These are phyloP conservation scores for Cliona cf. orientalis DNA, from an alignment of 37 sponge, comb jelly and placozoan genomes.

Conservation along the genomic window DNA sequence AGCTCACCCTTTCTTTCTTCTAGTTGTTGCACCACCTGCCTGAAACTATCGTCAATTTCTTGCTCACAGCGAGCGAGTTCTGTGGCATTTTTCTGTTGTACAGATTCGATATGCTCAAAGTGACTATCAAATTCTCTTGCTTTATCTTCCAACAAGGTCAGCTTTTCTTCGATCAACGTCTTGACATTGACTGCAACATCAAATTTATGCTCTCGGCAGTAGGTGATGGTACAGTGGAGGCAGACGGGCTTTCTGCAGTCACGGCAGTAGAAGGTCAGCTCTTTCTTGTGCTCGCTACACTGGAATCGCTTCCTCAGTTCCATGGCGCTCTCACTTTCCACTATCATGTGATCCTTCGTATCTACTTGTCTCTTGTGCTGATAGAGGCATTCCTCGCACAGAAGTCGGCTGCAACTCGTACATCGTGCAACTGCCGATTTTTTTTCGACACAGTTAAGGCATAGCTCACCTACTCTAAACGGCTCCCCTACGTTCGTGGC, in stretches of 20 bases:
- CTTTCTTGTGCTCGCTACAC: neutral
- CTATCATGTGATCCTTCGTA: neutral
- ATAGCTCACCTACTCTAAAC: too few relatives aligned
- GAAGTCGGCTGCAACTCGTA: neutral
- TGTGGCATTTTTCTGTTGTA: neutral
- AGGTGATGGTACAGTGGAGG: neutral
- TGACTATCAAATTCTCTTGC: neutral
- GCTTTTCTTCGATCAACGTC: neutral
- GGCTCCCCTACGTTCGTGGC: too few relatives aligned
- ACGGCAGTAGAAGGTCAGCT: conserved; percentile 3
- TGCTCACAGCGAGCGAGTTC: neutral
- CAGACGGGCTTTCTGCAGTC: conserved; percentile 4
- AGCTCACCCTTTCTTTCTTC: neutral
- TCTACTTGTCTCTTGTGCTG: neutral
- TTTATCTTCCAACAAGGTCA: neutral
- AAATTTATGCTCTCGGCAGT: neutral
- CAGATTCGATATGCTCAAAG: neutral
- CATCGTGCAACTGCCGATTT: conserved; percentile 4
- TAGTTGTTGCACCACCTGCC: neutral
- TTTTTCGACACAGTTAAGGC: neutral
- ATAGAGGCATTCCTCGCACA: conserved; percentile 4
- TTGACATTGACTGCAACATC: neutral
- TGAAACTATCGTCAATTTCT: neutral
- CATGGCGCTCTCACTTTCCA: neutral
- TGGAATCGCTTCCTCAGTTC: neutral